Percentiles rank a stretch among this genome's conserved stretches.
Conservation (phyloP, 2,113 vertebrate genomes). For the Azemiops feae region DNA sequence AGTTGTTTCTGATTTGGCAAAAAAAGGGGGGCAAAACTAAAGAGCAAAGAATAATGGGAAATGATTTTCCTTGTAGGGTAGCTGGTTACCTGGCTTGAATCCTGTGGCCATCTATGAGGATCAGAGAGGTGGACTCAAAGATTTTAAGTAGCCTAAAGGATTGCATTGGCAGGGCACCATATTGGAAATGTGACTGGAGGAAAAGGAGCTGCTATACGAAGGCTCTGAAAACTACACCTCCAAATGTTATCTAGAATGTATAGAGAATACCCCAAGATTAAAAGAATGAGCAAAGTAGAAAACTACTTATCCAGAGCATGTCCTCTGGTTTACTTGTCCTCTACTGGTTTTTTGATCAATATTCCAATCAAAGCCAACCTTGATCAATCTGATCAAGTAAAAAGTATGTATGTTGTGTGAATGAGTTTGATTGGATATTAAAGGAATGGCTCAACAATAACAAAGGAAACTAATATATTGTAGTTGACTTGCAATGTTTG, state of each 20-base stretch:
- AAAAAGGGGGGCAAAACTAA: conserved; percentile 37
- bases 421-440: too few species aligned
- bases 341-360: too few species aligned
- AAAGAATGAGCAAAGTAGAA: too few species aligned
- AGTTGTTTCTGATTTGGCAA: conserved; percentile 50
- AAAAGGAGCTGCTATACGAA: neutral
- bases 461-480: too few species aligned
- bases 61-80: neutral
- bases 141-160: neutral
- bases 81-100: neutral
- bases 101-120: neutral
- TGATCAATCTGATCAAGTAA: too few species aligned
- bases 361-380: too few species aligned
- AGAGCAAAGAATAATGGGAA: neutral
- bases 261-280: neutral
- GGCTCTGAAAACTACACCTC: neutral
- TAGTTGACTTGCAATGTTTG: too few species aligned
- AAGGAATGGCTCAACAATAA: too few species aligned
- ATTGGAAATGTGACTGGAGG: neutral
- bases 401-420: too few species aligned
- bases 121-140: neutral
- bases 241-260: neutral
- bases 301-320: too few species aligned
- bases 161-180: neutral
- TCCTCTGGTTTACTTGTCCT: too few species aligned